Base-by-base conservation (phyloP, 2,797 vertebrate genomes). In the Onychomys arenicola region DNA sequence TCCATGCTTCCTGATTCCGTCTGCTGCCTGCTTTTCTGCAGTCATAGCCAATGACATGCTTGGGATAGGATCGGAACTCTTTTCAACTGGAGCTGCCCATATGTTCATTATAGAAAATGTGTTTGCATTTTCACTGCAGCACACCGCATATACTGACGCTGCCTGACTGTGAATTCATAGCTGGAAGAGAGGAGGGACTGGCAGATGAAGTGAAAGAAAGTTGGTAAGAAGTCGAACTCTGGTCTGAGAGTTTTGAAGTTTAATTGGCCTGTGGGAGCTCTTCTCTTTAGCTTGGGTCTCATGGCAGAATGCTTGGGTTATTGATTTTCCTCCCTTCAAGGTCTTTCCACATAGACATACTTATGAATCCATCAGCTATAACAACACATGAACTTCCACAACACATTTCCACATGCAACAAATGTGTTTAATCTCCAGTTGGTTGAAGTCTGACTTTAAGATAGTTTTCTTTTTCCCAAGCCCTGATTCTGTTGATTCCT, bases 81-180 rank as follows among this genome's bases (percentile, higher is more conserved):
- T 97, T 97, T 98, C 97, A 96, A 98, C 96, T 97, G 96, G 96
- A 97, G 97, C 96, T 96, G 96, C 91, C 98, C 98, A 98, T 98
- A 98, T 98, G 98, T 97, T 98, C 98, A 98, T 98, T 98, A 98
- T 96, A 96, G 96, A 98, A 98, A 98, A 98, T 89, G 97, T 98
- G 98, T 98, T 96, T 98, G 97, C 98, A 91, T 98, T 96, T 97
- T 97, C 98, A 94, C 97, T 96, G 97, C 96, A 96, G 95, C 97
- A 97, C 96, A 95, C 96, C 95, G 59, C 96, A 94, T 90, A 61
- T 85, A 97, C 95, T 96, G 97, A 97, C 92, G 90, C 97, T 96
- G 97, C 94, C 96, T 97, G 97, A 91, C 98, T 98, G 98, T 97
- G 98, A 98, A 98, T 97, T 95, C 86, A 2, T 85, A 91, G 96